Evolutionary conservation across 1,140 invertebrate genomes (phyloP), one percentile per base, ranked within the genome.

Genomic region (Zaprionus vittiger): DNA sequence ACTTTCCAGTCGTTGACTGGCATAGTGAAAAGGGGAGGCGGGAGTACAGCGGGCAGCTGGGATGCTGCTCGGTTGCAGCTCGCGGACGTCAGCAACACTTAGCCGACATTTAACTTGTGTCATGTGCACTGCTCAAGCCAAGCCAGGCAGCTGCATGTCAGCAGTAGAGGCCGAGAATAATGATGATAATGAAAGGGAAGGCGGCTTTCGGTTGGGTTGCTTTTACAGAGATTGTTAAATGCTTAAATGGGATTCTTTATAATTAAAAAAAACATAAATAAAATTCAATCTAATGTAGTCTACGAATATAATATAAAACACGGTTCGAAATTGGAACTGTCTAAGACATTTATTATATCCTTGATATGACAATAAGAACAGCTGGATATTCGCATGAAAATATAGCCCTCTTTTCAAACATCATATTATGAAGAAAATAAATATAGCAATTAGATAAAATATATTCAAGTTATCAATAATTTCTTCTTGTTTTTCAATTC

Each of bases 51-150:
- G 34, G 28, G 44, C 34, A 38, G 57, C 56, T 49, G 56, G 66
- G 69, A 37, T 64, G 60, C 5, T 52, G 55, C 14, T 15, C n/a
- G 31, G 55, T 60, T 81, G 83, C 79, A 76, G 70, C 75, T 34
- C 31, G 49, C 83, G 68, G 75, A 49, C 90, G 84, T 84, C 84
- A 90, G 79, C 49, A 76, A 72, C 85, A 89, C 66, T 89, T 81
- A 89, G 68, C 75, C 75, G 81, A 79, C 85, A 84, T 87, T 90
- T 81, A 87, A 81, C 84, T 87, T 89, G 68, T 87, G 84, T 83
- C 84, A 89, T 76, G 79, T 79, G 74, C 84, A 87, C 44, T 20
- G 17, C 61, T 22, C 47, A 28, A 26, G 24, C 55, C 5, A 57
- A 22, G 64, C 14, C 41, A 22, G 64, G 6, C 41, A 57, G 63